Percentiles rank a stretch among this genome's conserved stretches.
phyloP scores from a whole-genome alignment of 2,888 invertebrate species.

The Athripsodes cinereus region DNA sequence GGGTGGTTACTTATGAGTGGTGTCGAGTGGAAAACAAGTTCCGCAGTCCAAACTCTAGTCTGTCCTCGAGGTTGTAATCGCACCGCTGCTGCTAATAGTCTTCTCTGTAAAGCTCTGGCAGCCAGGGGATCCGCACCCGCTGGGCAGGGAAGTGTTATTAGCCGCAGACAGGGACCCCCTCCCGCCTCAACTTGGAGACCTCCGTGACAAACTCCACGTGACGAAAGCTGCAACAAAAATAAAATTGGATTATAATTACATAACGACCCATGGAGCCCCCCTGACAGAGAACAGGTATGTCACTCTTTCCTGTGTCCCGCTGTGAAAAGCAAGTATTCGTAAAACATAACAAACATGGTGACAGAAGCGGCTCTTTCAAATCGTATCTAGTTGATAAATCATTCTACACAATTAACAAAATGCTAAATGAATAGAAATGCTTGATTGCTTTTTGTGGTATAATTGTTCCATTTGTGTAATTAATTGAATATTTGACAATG shows the following conservation, averaged over 20 bases:
- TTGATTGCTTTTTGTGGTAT: too few relatives aligned
- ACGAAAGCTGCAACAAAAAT: conserved; percentile 55
- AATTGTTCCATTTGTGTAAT: too few relatives aligned
- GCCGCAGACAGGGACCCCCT: conserved; percentile 75
- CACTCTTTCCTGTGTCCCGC: too few relatives aligned
- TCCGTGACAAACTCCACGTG: conserved; percentile 81
- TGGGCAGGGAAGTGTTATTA: conserved; percentile 70
- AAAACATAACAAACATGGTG: too few relatives aligned
- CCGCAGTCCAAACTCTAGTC: conserved; percentile 80
- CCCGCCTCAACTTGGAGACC: conserved; percentile 90
- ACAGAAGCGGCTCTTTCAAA: too few relatives aligned
- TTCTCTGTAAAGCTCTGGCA: conserved; percentile 65
- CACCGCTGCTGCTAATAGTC: conserved; percentile 77
- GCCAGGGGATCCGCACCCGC: conserved; percentile 39
- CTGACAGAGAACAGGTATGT: too few relatives aligned
- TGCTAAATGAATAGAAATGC: too few relatives aligned
- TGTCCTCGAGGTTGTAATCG: conserved; percentile 73
- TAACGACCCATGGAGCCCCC: neutral
- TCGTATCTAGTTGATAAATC: too few relatives aligned
- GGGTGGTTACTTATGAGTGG: conserved; percentile 74
- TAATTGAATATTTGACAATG: too few relatives aligned
- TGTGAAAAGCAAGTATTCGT: too few relatives aligned
- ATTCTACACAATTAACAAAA: too few relatives aligned
- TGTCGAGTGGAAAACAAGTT: conserved; percentile 81
- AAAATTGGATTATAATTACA: neutral